phyloP scores from a whole-genome alignment of 2,113 vertebrate species.

The Phalacrocorax pelagicus region DNA sequence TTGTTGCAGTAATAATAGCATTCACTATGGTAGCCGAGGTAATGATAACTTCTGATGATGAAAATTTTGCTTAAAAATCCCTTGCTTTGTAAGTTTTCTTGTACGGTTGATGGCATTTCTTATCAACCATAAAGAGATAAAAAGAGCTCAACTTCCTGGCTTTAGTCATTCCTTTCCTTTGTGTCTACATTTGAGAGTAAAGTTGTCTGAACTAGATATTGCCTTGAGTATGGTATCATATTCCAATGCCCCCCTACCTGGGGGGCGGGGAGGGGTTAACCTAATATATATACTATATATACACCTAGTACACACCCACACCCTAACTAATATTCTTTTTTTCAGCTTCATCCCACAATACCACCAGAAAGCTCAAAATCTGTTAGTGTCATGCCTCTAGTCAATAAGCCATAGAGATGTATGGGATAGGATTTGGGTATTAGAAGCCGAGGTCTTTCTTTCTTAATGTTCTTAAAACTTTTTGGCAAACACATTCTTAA shows the following conservation, averaged over 20 bases:
- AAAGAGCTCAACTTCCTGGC: neutral
- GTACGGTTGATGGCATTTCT: neutral
- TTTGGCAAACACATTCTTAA: neutral
- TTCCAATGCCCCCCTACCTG: accelerated
- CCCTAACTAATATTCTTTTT: neutral
- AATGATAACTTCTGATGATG: neutral
- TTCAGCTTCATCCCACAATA: neutral
- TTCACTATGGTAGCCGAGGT: neutral
- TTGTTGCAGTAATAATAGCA: neutral
- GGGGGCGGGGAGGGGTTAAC: too few species aligned
- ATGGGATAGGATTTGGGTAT: neutral
- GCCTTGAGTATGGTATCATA: neutral
- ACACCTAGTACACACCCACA: too few species aligned
- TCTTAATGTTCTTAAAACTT: neutral
- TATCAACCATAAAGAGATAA: neutral
- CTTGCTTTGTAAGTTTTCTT: neutral
- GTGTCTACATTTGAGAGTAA: neutral
- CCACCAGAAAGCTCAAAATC: neutral
- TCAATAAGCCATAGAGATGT: neutral
- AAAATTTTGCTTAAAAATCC: neutral
- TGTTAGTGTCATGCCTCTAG: neutral
- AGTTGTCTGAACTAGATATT: neutral
- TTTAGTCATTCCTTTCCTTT: neutral
- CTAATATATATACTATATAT: too few species aligned
- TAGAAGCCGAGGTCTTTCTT: neutral